Evolutionary conservation across 1,140 invertebrate genomes (phyloP), one percentile per base, ranked within the genome.

Genomic region (Ruditapes philippinarum): DNA sequence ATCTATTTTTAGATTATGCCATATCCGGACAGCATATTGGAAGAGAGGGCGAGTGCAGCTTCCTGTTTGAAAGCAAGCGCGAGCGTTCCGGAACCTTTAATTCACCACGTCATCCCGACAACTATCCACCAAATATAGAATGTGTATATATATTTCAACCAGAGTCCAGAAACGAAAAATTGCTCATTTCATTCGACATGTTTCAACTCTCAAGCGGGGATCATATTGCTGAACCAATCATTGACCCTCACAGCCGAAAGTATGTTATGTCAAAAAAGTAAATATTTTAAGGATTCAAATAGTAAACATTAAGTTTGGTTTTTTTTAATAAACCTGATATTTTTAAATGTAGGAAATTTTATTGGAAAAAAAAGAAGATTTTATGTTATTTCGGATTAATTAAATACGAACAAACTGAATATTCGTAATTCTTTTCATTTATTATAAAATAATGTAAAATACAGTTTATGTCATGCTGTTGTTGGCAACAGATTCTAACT

Each of bases 91-190:
- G 99, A 25, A 98, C 98, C 91, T 98, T 99, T 95, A 99, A 99
- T 95, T 99, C 98, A 22, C 99, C 99, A 19, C 97, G 99, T 62
- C 98, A 99, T 97, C 99, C 99, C 92, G 98, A 98, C 94, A 99
- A 99, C 96, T 99, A 99, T 97, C 98, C 98, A 68, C 98, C 98
- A 92, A 97, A 98, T 94, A 98, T 98, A 45, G 98, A 98, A 96
- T 99, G 99, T 96, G 98, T 98, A 57, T 99, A 99, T 96, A 97
- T 97, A 91, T 98, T 99, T 95, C 74, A 92, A 36, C 91, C 91
- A 31, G 31, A 73, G 28, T 31, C 33, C 5, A 70, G 68, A 25
- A 84, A 88, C 22, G 90, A 92, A 45, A 85, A 91, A 28, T 57
- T 94, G 45, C 76, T 92, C 28, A 89, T 94, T 42, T 89, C 89